Base-by-base conservation (phyloP, 2,797 vertebrate genomes). In the Catostomus latipinnis region DNA sequence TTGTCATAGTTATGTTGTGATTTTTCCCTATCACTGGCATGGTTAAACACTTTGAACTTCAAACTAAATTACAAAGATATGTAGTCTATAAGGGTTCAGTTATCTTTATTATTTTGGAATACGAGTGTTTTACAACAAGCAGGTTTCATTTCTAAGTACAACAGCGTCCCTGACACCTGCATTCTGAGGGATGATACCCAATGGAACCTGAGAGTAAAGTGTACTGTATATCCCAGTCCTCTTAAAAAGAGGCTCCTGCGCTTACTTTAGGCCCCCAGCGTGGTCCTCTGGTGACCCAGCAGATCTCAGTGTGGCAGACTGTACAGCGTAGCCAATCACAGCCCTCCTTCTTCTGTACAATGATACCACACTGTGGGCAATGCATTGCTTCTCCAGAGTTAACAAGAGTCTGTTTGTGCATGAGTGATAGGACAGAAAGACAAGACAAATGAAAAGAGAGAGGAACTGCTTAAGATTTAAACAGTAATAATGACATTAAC, bases 241-340 rank as follows among this genome's bases (percentile, higher is more conserved):
- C 53, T 58, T 12, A 73, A 43, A 68, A 50, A 61, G 22, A 8
- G 48, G 76, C 18, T 11, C 18, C 34, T 9, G 8, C 49, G 48
- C 87, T 89, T 85, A 95, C 94, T 90, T 71, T 85, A 0, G 94
- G 93, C 6, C 94, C 94, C 94, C 94, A 95, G 81, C 94, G 93
- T 1, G 92, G 92, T 6, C 94, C 94, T 87, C 94, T 93, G 81
- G 94, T 95, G 73, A 95, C 94, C 94, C 94, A 95, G 88, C 94
- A 95, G 90, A 95, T 95, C 90, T 95, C 94, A 10, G 93, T 94
- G 89, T 95, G 94, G 87, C 94, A 95, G 68, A 95, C 93, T 43
- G 94, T 94, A 87, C 94, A 95, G 66, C 94, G 93, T 70, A 95
- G 83, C 94, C 94, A 95, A 89, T 95, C 94, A 74, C 94, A 95